These are phyloP conservation scores for Lynx canadensis DNA, from an alignment of 2,113 vertebrate species.

Conservation along the genomic window DNA sequence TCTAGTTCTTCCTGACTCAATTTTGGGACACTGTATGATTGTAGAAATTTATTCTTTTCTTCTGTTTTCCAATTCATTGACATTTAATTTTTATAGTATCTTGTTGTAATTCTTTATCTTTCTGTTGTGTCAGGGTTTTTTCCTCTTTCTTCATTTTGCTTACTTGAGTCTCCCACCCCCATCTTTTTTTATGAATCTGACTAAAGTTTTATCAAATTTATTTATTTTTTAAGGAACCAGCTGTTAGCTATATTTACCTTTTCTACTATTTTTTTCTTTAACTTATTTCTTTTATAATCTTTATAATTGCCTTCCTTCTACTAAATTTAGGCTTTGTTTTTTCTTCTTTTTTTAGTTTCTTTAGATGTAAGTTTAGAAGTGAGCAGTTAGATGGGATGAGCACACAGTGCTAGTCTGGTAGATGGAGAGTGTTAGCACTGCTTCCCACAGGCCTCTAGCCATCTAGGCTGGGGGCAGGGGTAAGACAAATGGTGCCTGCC, in stretches of 20 bases:
- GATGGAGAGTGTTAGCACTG: background rate
- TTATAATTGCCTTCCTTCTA: background rate
- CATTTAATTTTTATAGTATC: background rate
- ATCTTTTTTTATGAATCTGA: background rate
- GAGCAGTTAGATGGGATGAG: background rate
- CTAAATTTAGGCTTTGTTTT: background rate
- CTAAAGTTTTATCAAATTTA: background rate
- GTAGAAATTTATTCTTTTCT: background rate
- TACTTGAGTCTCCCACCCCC: background rate
- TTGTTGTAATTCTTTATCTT: background rate
- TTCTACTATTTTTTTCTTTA: background rate
- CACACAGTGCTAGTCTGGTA: background rate
- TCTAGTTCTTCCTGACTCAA: no score
- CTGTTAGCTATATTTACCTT: background rate
- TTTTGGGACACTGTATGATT: no score
- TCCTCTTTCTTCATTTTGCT: background rate
- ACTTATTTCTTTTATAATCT: background rate
- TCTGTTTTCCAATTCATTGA: background rate
- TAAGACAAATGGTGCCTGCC: background rate
- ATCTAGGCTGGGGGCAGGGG: background rate
- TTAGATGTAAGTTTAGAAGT: background rate
- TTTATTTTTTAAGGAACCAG: background rate
- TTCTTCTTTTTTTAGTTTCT: background rate
- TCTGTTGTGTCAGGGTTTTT: background rate
- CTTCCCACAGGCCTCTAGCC: background rate